phyloP scores from a whole-genome alignment of 2,113 vertebrate genomes.

The Syngnathoides biaculeatus region DNA sequence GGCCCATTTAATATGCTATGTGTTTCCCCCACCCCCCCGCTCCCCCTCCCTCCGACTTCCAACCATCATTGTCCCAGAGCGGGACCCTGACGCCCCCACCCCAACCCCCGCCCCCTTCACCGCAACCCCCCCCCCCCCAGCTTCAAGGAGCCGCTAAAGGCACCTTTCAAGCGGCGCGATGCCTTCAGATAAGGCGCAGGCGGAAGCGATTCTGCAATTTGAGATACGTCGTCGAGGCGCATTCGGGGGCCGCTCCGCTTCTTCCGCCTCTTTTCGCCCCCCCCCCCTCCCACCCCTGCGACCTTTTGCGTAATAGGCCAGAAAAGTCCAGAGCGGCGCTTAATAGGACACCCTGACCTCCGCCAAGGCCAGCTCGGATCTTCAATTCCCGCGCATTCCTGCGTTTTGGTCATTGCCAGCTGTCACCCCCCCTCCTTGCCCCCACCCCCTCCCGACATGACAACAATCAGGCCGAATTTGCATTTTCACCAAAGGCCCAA shows the following conservation, averaged over 20 bases:
- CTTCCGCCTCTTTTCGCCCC: not conserved
- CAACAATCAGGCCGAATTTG: no score
- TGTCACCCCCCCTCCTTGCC: no score
- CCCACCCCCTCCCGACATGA: no score
- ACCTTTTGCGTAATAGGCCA: not conserved
- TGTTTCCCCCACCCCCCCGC: constrained; percentile 85
- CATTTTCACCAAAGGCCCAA: no score
- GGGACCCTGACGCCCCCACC: constrained; percentile 80
- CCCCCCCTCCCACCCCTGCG: no score
- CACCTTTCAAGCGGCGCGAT: constrained; percentile 70
- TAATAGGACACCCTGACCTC: not conserved
- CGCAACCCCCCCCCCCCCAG: constrained; percentile 83
- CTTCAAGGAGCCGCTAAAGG: constrained; percentile 90
- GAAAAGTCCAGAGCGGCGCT: not conserved
- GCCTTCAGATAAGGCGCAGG: constrained; percentile 56
- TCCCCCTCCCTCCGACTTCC: constrained; percentile 84
- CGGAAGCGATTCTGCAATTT: constrained; percentile 51
- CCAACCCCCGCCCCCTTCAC: constrained; percentile 74
- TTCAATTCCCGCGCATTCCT: no score
- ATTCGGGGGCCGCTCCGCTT: constrained; percentile 20
- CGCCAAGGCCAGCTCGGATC: no score
- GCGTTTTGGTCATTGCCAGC: no score
- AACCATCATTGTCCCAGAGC: constrained; percentile 85
- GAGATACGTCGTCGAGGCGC: constrained; percentile 53
- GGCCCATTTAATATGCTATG: constrained; percentile 99